These are phyloP conservation scores for Heteromurus nitidus DNA, from an alignment of 2,888 invertebrate species.

Conservation along the genomic window DNA sequence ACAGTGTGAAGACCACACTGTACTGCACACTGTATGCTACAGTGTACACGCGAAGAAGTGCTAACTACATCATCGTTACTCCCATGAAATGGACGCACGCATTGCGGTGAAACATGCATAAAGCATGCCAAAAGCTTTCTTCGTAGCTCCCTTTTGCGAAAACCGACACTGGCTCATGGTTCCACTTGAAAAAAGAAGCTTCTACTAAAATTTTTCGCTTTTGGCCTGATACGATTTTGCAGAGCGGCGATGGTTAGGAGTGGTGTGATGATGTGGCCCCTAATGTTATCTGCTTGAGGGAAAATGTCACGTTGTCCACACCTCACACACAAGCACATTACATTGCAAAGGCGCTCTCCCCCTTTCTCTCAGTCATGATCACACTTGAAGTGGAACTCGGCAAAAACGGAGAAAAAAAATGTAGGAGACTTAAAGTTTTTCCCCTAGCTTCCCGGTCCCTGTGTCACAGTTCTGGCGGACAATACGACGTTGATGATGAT, in stretches of 20 bases:
- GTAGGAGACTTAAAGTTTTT: neutral
- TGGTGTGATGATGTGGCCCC: slow-evolving; percentile 1
- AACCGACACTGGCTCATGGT: too few relatives aligned
- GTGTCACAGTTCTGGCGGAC: neutral
- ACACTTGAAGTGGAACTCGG: slow-evolving; percentile 7
- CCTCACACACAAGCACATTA: neutral
- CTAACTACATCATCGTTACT: slow-evolving; percentile 23
- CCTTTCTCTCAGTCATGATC: neutral
- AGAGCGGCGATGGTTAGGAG: neutral
- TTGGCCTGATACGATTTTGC: too few relatives aligned
- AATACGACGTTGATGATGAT: slow-evolving; percentile 22
- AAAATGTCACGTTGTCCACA: slow-evolving; percentile 57
- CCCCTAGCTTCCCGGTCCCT: neutral
- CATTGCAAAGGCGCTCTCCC: neutral
- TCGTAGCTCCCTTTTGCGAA: slow-evolving; percentile 2
- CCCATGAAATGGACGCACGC: slow-evolving; percentile 35
- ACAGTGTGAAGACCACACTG: neutral
- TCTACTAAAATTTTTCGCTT: neutral
- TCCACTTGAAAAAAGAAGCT: neutral
- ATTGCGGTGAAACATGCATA: slow-evolving; percentile 46
- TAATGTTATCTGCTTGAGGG: slow-evolving; percentile 6
- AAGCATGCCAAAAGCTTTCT: slow-evolving; percentile 38
- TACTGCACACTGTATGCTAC: neutral
- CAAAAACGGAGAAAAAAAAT: neutral
- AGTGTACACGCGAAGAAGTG: slow-evolving; percentile 4